Evolutionary conservation across 2,888 invertebrate genomes (phyloP).

Genomic region (Athetis lepigone): DNA sequence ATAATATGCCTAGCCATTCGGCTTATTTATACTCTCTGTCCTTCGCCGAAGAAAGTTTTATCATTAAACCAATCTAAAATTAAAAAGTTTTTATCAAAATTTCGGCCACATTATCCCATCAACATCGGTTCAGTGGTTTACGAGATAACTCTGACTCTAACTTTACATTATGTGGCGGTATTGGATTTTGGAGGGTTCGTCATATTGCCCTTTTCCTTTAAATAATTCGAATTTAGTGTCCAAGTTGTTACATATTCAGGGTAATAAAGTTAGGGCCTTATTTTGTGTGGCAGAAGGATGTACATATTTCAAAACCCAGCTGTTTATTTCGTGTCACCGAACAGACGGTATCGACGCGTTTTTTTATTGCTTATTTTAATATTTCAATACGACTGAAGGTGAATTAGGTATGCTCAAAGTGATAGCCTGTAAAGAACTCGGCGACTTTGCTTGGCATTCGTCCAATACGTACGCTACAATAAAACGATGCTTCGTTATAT

Average conservation of each 20-base stretch:
- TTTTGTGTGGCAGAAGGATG: conserved; percentile 20
- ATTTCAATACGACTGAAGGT: conserved; percentile 66
- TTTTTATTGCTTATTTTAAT: conserved; percentile 64
- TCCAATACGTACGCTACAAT: conserved; percentile 62
- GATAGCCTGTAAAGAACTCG: conserved; percentile 62
- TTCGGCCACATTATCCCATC: conserved; percentile 28
- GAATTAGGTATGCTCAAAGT: conserved; percentile 67
- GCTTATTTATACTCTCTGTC: conserved; percentile 8
- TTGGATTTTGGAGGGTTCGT: conserved; percentile 4
- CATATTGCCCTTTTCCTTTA: conserved; percentile 10
- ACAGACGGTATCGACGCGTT: conserved; percentile 37
- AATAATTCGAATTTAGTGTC: conserved; percentile 20
- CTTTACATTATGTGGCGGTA: conserved; percentile 17
- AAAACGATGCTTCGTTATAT: conserved; percentile 52
- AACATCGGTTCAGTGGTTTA: conserved; percentile 37
- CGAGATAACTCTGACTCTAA: conserved; percentile 27
- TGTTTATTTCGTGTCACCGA: conserved; percentile 40
- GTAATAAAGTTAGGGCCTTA: conserved; percentile 22
- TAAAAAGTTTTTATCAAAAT: conserved; percentile 29
- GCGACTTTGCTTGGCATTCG: conserved; percentile 64
- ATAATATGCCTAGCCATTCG: conserved; percentile 8
- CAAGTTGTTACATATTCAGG: conserved; percentile 25
- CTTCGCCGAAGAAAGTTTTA: conserved; percentile 32
- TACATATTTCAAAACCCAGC: conserved; percentile 26
- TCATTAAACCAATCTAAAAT: conserved; percentile 35